phyloP scores from a whole-genome alignment of 2,888 invertebrate species.

The Sphaerophoria rueppellii region DNA sequence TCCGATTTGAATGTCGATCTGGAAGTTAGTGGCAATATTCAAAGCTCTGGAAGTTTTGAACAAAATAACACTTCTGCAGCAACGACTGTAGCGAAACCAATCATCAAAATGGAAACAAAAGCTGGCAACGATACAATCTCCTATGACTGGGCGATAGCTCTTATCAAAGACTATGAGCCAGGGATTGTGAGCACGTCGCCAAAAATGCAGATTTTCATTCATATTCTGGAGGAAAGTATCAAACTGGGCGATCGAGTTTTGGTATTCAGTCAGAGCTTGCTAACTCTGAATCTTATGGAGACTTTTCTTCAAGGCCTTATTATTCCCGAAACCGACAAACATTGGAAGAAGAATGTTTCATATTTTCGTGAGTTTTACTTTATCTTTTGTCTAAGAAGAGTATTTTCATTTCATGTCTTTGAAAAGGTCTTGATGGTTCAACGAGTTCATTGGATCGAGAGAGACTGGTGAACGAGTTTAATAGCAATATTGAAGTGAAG shows the following conservation, averaged over 20 bases:
- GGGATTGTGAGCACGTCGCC: slow-evolving; percentile 96
- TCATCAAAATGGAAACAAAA: slow-evolving; percentile 40
- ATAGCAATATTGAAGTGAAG: slow-evolving; percentile 92
- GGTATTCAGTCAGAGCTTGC: slow-evolving; percentile 97
- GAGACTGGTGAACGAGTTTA: slow-evolving; percentile 97
- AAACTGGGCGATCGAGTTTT: slow-evolving; percentile 94
- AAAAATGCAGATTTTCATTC: slow-evolving; percentile 97
- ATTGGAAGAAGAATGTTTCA: slow-evolving; percentile 93
- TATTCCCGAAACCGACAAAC: slow-evolving; percentile 87
- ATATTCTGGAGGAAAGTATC: slow-evolving; percentile 94
- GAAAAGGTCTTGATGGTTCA: slow-evolving; percentile 94
- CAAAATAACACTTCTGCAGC: slow-evolving; percentile 76
- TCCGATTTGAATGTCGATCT: slow-evolving; percentile 76
- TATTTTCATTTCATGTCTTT: not conserved
- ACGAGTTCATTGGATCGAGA: slow-evolving; percentile 97
- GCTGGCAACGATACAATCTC: slow-evolving; percentile 88
- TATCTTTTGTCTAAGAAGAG: too few species aligned
- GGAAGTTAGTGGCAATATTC: slow-evolving; percentile 56
- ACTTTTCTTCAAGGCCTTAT: slow-evolving; percentile 91
- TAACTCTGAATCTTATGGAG: slow-evolving; percentile 97
- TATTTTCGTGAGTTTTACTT: slow-evolving; percentile 91
- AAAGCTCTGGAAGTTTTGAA: slow-evolving; percentile 45
- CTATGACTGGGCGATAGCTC: slow-evolving; percentile 93
- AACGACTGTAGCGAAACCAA: slow-evolving; percentile 75
- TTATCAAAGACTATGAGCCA: slow-evolving; percentile 92